Evolutionary conservation across 1,140 invertebrate species (phyloP), one percentile per base, ranked within the genome.

Genomic region (Pinna nobilis): DNA sequence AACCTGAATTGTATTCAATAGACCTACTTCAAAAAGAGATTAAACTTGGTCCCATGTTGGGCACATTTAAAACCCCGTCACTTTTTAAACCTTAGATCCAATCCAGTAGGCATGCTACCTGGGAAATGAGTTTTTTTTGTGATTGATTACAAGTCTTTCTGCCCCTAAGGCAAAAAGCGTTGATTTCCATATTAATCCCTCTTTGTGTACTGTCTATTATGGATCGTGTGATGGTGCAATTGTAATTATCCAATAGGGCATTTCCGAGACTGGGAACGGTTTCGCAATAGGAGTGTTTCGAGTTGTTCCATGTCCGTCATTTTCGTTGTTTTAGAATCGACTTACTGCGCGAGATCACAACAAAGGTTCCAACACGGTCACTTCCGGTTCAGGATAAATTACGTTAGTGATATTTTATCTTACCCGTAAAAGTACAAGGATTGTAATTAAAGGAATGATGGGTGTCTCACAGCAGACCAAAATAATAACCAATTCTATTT

Each of bases 141-240:
- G 70, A 28, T 49, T 73, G 15, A 73, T 73, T 32, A 39, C 47
- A 13, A 39, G 66, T 37, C 25, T 73, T 5, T 66, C 70, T 15
- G 32, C 20, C 25, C 70, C 60, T 7, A 28, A 28, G 9, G 23
- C 13, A 1, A 44, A 47, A n/a, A 63, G 57, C 47, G 59, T 72
- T 20, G 57, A 72, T 47, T 33, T 55, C 28, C 35, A 15, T 37
- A 74, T 64, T 64, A 59, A 74, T 6, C 47, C 32, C 6, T 11
- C 30, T 4, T 30, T 68, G 18, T 68, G 55, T 61, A 61, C 71
- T 13, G 64, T 74, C 15, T 32, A 41, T 33, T 68, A 68, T 55
- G n/a, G 32, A 20, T 39, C 49, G 3, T 68, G 55, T 39, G 32
- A 63, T 39, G 13, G 53, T 3, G 11, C 35, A 13, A 44, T 72